These are phyloP conservation scores for Brachyptera putata DNA, from an alignment of 2,888 invertebrate genomes.

Conservation along the genomic window DNA sequence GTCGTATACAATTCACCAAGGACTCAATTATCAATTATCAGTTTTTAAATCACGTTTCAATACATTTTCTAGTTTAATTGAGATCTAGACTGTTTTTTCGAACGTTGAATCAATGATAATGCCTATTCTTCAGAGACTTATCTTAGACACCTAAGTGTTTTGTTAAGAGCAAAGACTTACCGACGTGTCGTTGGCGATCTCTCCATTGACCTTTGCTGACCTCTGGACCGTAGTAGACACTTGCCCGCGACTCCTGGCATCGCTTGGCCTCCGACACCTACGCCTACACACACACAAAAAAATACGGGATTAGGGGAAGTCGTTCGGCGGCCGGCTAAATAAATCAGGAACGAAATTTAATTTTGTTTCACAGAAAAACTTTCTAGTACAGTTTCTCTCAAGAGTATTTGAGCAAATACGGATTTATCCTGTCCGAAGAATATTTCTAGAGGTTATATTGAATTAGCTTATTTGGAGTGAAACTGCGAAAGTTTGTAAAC, in stretches of 20 bases:
- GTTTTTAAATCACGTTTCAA: too few relatives aligned
- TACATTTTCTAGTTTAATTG: too few relatives aligned
- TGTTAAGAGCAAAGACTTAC: too few relatives aligned
- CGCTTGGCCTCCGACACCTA: background rate
- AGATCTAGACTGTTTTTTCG: too few relatives aligned
- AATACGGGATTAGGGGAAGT: conserved; percentile 25
- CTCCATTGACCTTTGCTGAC: conserved; percentile 9
- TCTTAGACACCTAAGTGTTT: too few relatives aligned
- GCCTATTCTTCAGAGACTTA: too few relatives aligned
- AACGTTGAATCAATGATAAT: too few relatives aligned
- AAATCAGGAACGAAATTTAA: conserved; percentile 30
- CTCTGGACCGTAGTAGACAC: background rate
- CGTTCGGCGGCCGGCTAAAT: conserved; percentile 25
- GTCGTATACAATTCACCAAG: too few relatives aligned
- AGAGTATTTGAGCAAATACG: conserved; percentile 1
- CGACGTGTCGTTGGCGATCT: background rate
- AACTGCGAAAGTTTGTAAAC: conserved; percentile 2
- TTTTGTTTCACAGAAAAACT: conserved; percentile 24
- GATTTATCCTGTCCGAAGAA: conserved; percentile 6
- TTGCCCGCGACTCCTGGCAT: background rate
- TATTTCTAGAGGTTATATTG: conserved; percentile 10
- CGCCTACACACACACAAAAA: background rate
- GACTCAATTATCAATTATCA: too few relatives aligned
- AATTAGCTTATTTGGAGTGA: background rate
- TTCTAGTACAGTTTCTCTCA: conserved; percentile 19